Conservation (phyloP, 2,797 vertebrate genomes). For the Melanotaenia boesemani region DNA sequence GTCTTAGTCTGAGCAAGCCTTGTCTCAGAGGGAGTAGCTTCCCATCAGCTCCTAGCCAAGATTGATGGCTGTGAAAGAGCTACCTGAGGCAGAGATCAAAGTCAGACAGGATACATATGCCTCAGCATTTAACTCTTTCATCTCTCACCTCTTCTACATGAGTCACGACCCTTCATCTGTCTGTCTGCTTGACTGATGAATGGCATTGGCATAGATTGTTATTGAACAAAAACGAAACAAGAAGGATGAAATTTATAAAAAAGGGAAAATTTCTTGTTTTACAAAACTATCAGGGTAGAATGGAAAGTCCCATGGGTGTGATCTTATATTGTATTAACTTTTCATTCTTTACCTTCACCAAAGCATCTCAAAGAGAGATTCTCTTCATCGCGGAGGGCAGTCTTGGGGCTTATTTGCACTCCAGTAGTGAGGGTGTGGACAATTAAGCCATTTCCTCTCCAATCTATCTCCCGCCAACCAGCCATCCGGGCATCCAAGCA, state of each 20-base stretch:
- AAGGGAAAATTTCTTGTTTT: background rate
- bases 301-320: background rate
- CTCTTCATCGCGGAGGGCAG: constrained; percentile 54
- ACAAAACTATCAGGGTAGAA: background rate
- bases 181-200: constrained; percentile 57
- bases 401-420: constrained; percentile 82
- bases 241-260: background rate
- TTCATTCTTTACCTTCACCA: constrained; percentile 1
- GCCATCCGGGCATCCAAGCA: constrained; percentile 70
- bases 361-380: constrained; percentile 40
- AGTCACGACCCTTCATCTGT: constrained; percentile 72
- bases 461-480: constrained; percentile 85
- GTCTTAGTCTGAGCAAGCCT: constrained; percentile 67
- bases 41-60: constrained; percentile 63
- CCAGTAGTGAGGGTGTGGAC: constrained; percentile 84
- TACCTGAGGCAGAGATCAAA: constrained; percentile 85
- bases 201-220: background rate
- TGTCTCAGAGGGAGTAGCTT: constrained; percentile 46
- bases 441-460: constrained; percentile 89
- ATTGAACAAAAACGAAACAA: constrained; percentile 24
- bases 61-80: constrained; percentile 77
- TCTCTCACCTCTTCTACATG: constrained; percentile 64
- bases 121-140: constrained; percentile 81
- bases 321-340: background rate
- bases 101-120: constrained; percentile 73